Evolutionary conservation across 2,113 vertebrate species (phyloP), one percentile per base, ranked within the genome.

Genomic region (Anhinga rufa): DNA sequence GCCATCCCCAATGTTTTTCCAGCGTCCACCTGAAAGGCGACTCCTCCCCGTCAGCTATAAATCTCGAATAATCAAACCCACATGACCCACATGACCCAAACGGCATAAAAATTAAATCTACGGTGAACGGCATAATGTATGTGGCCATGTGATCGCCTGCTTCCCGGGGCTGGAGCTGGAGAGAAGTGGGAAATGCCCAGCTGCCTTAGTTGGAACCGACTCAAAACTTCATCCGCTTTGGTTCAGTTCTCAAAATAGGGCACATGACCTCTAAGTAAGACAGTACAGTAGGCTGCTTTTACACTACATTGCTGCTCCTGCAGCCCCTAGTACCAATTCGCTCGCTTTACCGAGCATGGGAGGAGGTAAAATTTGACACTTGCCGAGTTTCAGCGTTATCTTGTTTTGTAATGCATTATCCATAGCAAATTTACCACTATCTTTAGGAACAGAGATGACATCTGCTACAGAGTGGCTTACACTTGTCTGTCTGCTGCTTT

Each of bases 221-320:
- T 98, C 97, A 98, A 97, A 97, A 96, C 91, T 95, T 97, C 97
- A 97, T 97, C 95, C 93, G 93, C 96, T 98, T 97, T 95, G 96
- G 96, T 97, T 97, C 96, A 94, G 95, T 95, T 94, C 95, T 98
- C 82, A 86, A 97, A 97, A 97, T 94, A 95, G 97, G 95, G 92
- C 95, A 97, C 94, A 97, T 95, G 97, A 97, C 97, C 95, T 96
- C 95, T 79, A 87, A 97, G 93, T 62, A 82, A 88, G 86, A 96
- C 70, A 79, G 84, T 96, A 95, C 93, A 97, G 93, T 94, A 96
- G 93, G 52, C 66, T 97, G 92, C 79, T 92, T 95, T 94, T 95
- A 92, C 88, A 72, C 70, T 54, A 51, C 40, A 72, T 48, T 3
- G 11, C 62, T 12, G 66, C 78, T 75, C 74, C 74, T 82, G 76